These are phyloP conservation scores for Synanthedon formicaeformis DNA, from an alignment of 2,888 invertebrate genomes.

Conservation along the genomic window DNA sequence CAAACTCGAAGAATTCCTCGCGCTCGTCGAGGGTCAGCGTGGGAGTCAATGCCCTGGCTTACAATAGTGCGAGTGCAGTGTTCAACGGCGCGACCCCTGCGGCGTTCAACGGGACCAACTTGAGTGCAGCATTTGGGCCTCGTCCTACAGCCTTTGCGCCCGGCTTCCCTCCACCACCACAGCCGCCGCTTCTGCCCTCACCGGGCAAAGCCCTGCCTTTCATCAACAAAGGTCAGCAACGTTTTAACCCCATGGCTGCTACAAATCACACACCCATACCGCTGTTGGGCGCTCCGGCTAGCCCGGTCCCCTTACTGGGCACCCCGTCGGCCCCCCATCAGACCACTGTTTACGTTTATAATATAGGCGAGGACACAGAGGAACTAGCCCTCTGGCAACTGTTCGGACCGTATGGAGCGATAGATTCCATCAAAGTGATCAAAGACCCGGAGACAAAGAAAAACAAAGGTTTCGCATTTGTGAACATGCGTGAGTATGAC, in stretches of 20 bases:
- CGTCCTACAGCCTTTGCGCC: conserved; percentile 48
- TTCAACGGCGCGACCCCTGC: conserved; percentile 49
- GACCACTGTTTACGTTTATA: conserved; percentile 68
- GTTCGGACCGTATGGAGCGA: conserved; percentile 66
- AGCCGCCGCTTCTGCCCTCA: conserved; percentile 60
- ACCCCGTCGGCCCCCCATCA: conserved; percentile 51
- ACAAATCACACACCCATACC: conserved; percentile 56
- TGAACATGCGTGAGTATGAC: conserved; percentile 68
- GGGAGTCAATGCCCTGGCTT: conserved; percentile 38
- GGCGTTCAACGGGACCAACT: conserved; percentile 48
- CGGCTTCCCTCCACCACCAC: conserved; percentile 56
- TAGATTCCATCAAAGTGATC: conserved; percentile 67
- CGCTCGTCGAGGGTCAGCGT: conserved; percentile 42
- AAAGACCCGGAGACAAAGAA: conserved; percentile 69
- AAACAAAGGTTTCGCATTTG: conserved; percentile 67
- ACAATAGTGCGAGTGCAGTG: conserved; percentile 52
- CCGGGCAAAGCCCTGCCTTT: conserved; percentile 65
- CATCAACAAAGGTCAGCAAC: conserved; percentile 65
- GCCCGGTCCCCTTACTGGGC: conserved; percentile 53
- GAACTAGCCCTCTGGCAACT: conserved; percentile 67
- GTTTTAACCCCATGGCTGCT: conserved; percentile 65
- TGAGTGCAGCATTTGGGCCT: conserved; percentile 51
- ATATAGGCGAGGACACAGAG: conserved; percentile 65
- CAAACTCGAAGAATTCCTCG: conserved; percentile 50
- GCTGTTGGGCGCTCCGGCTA: conserved; percentile 54